Evolutionary conservation across 2,797 vertebrate genomes (phyloP).

Genomic region (Sebastes vulpes): DNA sequence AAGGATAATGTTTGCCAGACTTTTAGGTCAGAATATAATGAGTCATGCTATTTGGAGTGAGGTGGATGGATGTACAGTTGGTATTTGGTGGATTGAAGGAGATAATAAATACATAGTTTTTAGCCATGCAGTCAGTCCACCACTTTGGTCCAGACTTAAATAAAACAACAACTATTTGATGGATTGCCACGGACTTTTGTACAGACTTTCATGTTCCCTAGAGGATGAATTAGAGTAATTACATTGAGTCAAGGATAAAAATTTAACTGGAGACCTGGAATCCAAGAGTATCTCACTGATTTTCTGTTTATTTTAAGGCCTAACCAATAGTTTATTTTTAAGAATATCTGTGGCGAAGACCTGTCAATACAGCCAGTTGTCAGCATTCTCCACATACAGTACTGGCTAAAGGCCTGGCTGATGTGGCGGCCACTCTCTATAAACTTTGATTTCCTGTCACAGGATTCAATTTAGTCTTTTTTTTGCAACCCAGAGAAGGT

Average conservation of each 20-base stretch:
- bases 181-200: background rate
- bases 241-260: background rate
- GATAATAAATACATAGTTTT: background rate
- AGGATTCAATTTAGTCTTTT: background rate
- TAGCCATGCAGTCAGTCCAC: background rate
- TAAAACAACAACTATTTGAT: background rate
- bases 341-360: slow-evolving; percentile 26
- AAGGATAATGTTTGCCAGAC: slow-evolving; percentile 78
- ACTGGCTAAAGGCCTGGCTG: background rate
- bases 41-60: background rate
- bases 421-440: background rate
- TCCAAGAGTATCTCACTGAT: background rate
- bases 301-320: slow-evolving; percentile 27
- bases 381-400: slow-evolving; percentile 1
- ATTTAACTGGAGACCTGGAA: background rate
- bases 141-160: background rate
- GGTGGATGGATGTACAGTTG: background rate
- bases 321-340: slow-evolving; percentile 35
- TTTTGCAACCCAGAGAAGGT: background rate
- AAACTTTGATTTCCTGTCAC: slow-evolving; percentile 15
- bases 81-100: background rate
- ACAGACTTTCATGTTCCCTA: background rate
- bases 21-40: slow-evolving; percentile 66
- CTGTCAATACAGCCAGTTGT: slow-evolving; percentile 12
- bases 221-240: background rate